Conservation (phyloP, 1,140 invertebrate genomes). For the Halesus radiatus region DNA sequence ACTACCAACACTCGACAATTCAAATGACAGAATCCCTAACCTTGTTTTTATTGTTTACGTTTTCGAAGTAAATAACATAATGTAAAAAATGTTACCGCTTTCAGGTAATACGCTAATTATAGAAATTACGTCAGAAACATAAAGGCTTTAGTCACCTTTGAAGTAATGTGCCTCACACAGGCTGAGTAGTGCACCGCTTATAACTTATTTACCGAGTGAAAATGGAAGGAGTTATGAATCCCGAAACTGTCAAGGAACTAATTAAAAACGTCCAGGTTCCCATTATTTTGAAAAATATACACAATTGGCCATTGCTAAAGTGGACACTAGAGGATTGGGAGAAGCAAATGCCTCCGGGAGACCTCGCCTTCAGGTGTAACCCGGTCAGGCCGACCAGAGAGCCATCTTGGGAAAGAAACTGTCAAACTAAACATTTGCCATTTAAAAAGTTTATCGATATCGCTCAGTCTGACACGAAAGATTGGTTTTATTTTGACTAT, state of each 20-base stretch:
- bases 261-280: constrained; percentile 41
- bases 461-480: constrained; percentile 60
- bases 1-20: too few species aligned
- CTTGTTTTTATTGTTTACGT: background rate
- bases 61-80: background rate
- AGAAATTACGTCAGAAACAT: constrained; percentile 23
- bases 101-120: constrained; percentile 9
- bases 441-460: constrained; percentile 76
- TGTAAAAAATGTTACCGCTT: background rate
- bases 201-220: background rate
- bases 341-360: constrained; percentile 64
- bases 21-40: too few species aligned
- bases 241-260: constrained; percentile 26
- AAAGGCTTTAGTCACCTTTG: background rate
- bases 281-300: constrained; percentile 49
- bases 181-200: background rate
- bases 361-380: constrained; percentile 67
- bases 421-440: constrained; percentile 70
- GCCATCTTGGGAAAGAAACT: constrained; percentile 84
- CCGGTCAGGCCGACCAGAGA: constrained; percentile 65
- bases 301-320: constrained; percentile 62
- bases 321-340: constrained; percentile 69
- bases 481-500: constrained; percentile 89
- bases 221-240: constrained; percentile 13
- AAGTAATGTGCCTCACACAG: background rate